These are phyloP conservation scores for Coregonus clupeaformis DNA, from an alignment of 2,113 vertebrate species.

Conservation along the genomic window DNA sequence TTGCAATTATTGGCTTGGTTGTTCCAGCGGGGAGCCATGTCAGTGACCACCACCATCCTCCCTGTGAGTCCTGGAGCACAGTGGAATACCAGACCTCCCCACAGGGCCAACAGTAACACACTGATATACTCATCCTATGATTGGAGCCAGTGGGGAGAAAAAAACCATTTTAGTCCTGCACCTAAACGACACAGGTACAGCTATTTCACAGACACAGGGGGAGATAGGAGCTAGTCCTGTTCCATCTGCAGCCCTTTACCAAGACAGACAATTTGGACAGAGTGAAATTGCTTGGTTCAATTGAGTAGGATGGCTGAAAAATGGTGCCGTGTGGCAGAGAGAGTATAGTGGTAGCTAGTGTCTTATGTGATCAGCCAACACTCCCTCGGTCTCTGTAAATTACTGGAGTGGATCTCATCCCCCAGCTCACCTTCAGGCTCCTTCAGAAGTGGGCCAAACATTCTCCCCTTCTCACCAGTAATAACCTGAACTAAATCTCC, in stretches of 20 bases:
- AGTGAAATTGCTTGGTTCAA: conserved; percentile 44
- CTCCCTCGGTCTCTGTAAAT: conserved; percentile 15
- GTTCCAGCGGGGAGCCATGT: conserved; percentile 31
- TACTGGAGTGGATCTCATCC: conserved; percentile 3
- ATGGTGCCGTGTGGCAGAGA: conserved; percentile 20
- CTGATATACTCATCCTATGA: conserved; percentile 29
- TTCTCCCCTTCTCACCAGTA: conserved; percentile 4
- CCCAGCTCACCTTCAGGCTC: conserved; percentile 11
- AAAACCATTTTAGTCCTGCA: conserved; percentile 32
- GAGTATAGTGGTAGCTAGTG: conserved; percentile 15
- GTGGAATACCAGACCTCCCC: conserved; percentile 7
- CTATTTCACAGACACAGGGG: conserved; percentile 30
- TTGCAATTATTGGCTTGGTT: conserved; percentile 27
- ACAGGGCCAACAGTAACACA: not conserved
- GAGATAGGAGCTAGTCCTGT: conserved; percentile 5
- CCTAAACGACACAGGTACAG: conserved; percentile 26
- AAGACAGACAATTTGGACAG: conserved; percentile 40
- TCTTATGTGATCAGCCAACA: conserved; percentile 32
- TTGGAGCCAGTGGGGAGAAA: conserved; percentile 22
- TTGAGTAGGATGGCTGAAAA: conserved; percentile 39
- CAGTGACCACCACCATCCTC: conserved; percentile 15
- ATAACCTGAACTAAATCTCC: not conserved
- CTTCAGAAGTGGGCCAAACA: not conserved
- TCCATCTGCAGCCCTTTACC: conserved; percentile 26
- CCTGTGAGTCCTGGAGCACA: conserved; percentile 5